These are phyloP conservation scores for Drosophila multiciliata DNA, from an alignment of 2,888 invertebrate species.

Conservation along the genomic window DNA sequence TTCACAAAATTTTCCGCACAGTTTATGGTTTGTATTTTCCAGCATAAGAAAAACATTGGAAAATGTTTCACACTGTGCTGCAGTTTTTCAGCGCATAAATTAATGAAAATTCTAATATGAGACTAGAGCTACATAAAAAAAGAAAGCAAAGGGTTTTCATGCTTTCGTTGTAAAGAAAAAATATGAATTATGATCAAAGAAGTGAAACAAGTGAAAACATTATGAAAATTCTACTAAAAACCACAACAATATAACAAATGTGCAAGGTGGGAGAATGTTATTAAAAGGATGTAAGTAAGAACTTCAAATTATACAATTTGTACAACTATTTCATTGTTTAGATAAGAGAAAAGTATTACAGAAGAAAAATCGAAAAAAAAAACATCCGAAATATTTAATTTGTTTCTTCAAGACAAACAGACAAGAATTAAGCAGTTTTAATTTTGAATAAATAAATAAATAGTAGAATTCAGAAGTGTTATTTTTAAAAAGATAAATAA, in stretches of 20 bases:
- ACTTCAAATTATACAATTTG: neutral
- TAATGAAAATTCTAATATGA: conserved; percentile 56
- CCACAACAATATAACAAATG: conserved; percentile 14
- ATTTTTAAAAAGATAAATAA: too few relatives aligned
- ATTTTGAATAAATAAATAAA: neutral
- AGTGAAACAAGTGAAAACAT: conserved; percentile 21
- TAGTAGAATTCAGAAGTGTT: neutral
- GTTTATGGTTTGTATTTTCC: conserved; percentile 60
- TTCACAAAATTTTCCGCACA: conserved; percentile 41
- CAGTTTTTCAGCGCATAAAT: conserved; percentile 71
- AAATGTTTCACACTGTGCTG: conserved; percentile 77
- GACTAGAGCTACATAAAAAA: neutral
- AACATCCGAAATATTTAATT: too few relatives aligned
- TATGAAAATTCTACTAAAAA: conserved; percentile 9
- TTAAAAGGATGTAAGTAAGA: neutral
- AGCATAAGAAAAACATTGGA: conserved; percentile 30
- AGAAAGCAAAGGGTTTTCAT: conserved; percentile 33
- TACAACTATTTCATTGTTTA: neutral
- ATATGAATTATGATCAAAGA: conserved; percentile 36
- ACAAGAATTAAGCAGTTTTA: neutral
- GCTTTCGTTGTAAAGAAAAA: conserved; percentile 14
- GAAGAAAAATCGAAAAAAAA: neutral
- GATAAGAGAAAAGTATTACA: neutral
- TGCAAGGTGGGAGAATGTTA: neutral
- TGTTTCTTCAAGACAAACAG: neutral